Percentiles rank a stretch among this genome's conserved stretches.
These are phyloP conservation scores for Lasioglossum marginatum DNA, from an alignment of 2,888 invertebrate species.

Conservation along the genomic window DNA sequence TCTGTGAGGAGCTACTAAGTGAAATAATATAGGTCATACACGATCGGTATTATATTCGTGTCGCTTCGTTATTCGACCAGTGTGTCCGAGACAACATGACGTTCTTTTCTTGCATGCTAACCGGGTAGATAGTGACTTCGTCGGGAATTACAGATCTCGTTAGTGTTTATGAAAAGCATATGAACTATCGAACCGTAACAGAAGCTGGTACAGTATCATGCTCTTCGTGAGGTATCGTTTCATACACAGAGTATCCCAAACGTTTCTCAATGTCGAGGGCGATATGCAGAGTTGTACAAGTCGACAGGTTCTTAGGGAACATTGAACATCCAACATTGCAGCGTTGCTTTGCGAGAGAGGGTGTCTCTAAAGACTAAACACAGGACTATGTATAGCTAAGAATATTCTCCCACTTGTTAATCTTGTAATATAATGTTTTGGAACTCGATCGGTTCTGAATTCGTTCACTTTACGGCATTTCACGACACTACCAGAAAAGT, in stretches of 20 bases:
- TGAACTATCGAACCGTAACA: slow-evolving; percentile 25
- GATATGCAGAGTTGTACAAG: slow-evolving; percentile 24
- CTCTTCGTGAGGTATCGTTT: slow-evolving; percentile 25
- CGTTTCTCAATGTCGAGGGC: neutral
- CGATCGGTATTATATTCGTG: slow-evolving; percentile 27
- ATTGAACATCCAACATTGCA: slow-evolving; percentile 35
- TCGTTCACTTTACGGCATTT: slow-evolving; percentile 35
- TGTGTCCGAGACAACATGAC: neutral
- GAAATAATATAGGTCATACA: neutral
- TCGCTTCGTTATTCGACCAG: neutral
- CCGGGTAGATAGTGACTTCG: neutral
- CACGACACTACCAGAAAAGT: neutral
- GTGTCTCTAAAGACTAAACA: slow-evolving; percentile 20
- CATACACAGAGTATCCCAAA: slow-evolving; percentile 18
- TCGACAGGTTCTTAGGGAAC: slow-evolving; percentile 25
- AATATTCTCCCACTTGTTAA: neutral
- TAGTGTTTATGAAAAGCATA: slow-evolving; percentile 26
- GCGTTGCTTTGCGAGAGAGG: slow-evolving; percentile 11
- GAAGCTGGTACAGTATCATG: slow-evolving; percentile 44
- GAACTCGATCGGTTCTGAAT: neutral
- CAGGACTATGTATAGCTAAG: slow-evolving; percentile 15
- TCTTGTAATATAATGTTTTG: neutral
- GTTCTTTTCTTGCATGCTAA: slow-evolving; percentile 16
- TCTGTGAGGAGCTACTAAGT: neutral
- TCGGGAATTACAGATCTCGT: slow-evolving; percentile 1